phyloP scores from a whole-genome alignment of 2,888 invertebrate species.

The Spilarctia lutea region DNA sequence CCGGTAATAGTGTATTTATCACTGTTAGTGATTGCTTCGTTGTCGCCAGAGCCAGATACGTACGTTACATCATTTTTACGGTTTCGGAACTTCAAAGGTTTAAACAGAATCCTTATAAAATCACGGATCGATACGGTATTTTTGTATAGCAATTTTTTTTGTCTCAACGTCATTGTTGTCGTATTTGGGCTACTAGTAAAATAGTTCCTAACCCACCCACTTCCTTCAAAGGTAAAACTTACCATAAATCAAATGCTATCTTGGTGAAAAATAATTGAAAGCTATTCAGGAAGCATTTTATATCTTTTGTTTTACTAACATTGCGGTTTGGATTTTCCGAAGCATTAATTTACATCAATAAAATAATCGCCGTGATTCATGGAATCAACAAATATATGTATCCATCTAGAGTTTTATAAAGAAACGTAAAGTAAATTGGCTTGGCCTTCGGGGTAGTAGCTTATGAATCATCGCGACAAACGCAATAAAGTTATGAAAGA shows the following conservation, averaged over 20 bases:
- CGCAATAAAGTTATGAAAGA: background rate
- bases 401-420: background rate
- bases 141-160: background rate
- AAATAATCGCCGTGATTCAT: background rate
- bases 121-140: slow-evolving; percentile 11
- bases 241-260: background rate
- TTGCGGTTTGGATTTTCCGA: background rate
- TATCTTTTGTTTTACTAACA: background rate
- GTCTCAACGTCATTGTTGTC: background rate
- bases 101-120: slow-evolving; percentile 50
- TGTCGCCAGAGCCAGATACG: slow-evolving; percentile 27
- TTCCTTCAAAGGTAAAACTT: background rate
- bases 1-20: slow-evolving; percentile 41
- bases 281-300: background rate
- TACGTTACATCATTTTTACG: slow-evolving; percentile 49
- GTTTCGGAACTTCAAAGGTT: slow-evolving; percentile 45
- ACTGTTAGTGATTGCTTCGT: slow-evolving; percentile 39
- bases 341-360: background rate
- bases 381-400: background rate
- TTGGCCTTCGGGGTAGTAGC: background rate
- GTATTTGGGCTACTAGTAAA: background rate
- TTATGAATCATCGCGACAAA: slow-evolving; percentile 1
- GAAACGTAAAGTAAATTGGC: background rate
- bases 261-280: background rate
- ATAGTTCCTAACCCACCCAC: background rate